Percentiles rank a stretch among this genome's conserved stretches.
Evolutionary conservation across 2,113 vertebrate species (phyloP).

Genomic region (Lampris incognitus): DNA sequence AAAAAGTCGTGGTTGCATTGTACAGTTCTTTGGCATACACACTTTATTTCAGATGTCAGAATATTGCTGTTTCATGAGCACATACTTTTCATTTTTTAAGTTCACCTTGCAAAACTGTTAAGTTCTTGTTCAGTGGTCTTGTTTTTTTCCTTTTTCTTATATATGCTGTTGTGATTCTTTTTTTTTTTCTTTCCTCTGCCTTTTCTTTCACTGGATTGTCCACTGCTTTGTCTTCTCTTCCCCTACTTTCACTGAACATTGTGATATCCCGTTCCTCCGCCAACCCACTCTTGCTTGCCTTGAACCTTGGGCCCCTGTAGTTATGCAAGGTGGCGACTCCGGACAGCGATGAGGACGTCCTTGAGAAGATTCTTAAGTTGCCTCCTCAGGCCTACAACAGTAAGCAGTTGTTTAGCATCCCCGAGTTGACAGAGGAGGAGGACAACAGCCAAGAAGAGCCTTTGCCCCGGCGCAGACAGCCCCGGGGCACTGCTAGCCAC

Average conservation of each 20-base stretch:
- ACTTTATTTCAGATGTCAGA: background rate
- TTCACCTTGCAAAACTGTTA: slow-evolving; percentile 9
- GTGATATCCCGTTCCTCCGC: slow-evolving; percentile 28
- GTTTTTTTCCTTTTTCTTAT: slow-evolving; percentile 27
- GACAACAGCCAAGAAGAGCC: slow-evolving; percentile 83
- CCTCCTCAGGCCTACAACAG: slow-evolving; percentile 84
- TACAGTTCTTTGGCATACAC: background rate
- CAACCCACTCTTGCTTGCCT: slow-evolving; percentile 41
- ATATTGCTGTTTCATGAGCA: slow-evolving; percentile 4
- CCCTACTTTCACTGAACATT: slow-evolving; percentile 43
- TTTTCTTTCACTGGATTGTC: slow-evolving; percentile 49
- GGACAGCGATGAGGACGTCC: slow-evolving; percentile 94
- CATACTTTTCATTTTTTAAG: background rate
- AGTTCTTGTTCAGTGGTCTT: slow-evolving; percentile 10
- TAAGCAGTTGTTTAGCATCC: slow-evolving; percentile 93
- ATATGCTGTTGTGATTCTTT: slow-evolving; percentile 46
- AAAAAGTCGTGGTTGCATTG: slow-evolving; percentile 23
- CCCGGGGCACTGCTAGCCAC: slow-evolving; percentile 29
- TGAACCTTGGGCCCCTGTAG: slow-evolving; percentile 55
- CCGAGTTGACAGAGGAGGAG: slow-evolving; percentile 90
- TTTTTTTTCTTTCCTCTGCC: slow-evolving; percentile 61
- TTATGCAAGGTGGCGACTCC: slow-evolving; percentile 82
- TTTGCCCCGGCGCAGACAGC: slow-evolving; percentile 24
- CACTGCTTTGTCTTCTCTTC: slow-evolving; percentile 41
- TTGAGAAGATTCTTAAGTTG: slow-evolving; percentile 91